A percentile compares a stretch with the other conserved stretches of the same genome.
These are phyloP conservation scores for Timandra comae DNA, from an alignment of 2,888 invertebrate species.

Conservation along the genomic window DNA sequence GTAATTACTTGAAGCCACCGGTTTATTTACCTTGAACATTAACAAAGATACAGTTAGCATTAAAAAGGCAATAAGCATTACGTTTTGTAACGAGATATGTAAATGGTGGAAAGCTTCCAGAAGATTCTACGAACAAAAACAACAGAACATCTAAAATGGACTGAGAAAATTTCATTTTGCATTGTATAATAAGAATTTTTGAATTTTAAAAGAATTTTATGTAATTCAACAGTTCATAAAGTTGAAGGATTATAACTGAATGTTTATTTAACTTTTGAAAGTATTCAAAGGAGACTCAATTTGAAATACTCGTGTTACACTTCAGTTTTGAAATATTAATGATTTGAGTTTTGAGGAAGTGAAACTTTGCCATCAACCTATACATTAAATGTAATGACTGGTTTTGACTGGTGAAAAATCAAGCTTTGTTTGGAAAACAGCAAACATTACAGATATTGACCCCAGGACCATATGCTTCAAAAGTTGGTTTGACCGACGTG, in stretches of 20 bases:
- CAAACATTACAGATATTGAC: no score
- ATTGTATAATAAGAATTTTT: constrained; percentile 47
- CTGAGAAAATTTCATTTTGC: constrained; percentile 24
- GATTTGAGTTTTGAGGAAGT: constrained; percentile 7
- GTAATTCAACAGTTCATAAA: constrained; percentile 39
- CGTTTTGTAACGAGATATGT: constrained; percentile 14
- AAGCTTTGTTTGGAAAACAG: no score
- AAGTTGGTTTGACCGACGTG: no score
- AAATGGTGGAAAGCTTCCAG: constrained; percentile 19
- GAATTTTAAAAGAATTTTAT: constrained; percentile 21
- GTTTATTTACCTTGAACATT: constrained; percentile 11
- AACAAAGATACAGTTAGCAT: constrained; percentile 11
- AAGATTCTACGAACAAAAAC: no score
- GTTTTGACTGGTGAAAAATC: no score
- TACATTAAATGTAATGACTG: no score
- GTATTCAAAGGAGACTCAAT: constrained; percentile 24
- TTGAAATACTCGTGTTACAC: constrained; percentile 15
- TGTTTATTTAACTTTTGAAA: constrained; percentile 24
- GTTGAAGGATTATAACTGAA: constrained; percentile 32
- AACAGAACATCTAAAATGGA: no score
- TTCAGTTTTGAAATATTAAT: constrained; percentile 16
- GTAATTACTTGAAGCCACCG: constrained; percentile 9
- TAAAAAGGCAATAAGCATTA: constrained; percentile 8
- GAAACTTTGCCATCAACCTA: no score
- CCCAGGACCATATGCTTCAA: no score